Base-by-base conservation (phyloP, 2,888 invertebrate genomes). In the Neocrepidodera transversa region DNA sequence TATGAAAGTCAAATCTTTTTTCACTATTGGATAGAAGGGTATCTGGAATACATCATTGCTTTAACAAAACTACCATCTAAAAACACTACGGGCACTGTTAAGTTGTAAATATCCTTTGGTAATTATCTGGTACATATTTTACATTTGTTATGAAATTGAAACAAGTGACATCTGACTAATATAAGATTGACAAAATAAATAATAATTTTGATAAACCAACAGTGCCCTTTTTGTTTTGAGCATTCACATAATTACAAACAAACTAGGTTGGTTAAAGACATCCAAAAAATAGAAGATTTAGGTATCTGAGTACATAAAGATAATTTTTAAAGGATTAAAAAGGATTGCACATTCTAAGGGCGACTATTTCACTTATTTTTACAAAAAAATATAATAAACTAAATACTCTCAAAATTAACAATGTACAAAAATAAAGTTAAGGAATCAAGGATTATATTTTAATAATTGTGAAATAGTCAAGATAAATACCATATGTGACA, bases 1-100 rank as follows among this genome's bases (percentile, higher is more conserved):
- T 68, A 99, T 97, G 76, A 99, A 99, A 6, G 97, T 98, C 69
- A 99, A 84, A 81, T 99, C 99, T 82, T 93, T 93, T 74, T 92
- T 92, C 5, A 93, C 93, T 40, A 94, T 92, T 35, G 93, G 93
- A 80, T 93, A 94, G 79, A 94, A 94, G 47, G 93, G 93, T 76
- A 93, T 93, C 82, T 85, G 68, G 14, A 76, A 65, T 10, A 30
- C 17, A 47, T 28, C 2, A 38, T 14, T 26, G 2, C 7, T 13
- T 14, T 35, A 7, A 6, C n/a, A 16, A 30, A 47, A 23, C 14
- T 28, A 14, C 13, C 4, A 28, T 23, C 20, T 23, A 20, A 3
- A n/a, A 38, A 43, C n/a, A 23, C 5, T n/a, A 11, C 28, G 28
- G 5, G 14, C 23, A 28, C 11, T 35, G 2, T 35, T 35, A 13